Evolutionary conservation across 2,113 vertebrate genomes (phyloP).

Genomic region (Sterna hirundo): DNA sequence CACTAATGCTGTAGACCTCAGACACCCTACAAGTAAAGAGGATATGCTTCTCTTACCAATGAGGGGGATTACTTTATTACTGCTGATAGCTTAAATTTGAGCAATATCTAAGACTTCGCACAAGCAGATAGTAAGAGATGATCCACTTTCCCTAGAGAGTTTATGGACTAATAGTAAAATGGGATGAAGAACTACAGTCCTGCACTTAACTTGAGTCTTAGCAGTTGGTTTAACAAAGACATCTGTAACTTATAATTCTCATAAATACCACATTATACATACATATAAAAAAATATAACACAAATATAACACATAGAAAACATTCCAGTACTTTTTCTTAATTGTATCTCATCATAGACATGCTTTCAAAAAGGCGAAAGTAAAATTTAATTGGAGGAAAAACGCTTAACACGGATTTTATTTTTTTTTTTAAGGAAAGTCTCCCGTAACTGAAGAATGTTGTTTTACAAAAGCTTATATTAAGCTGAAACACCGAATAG

Average conservation of each 20-base stretch:
- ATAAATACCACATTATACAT: not conserved
- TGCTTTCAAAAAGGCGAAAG: not conserved
- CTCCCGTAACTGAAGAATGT: not conserved
- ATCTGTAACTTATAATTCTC: not conserved
- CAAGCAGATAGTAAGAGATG: not conserved
- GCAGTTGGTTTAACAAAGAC: not conserved
- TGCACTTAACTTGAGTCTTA: not conserved
- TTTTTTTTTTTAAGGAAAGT: not conserved
- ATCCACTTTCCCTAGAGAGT: not conserved
- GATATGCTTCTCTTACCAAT: not conserved
- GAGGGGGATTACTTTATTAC: not conserved
- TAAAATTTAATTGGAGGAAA: not conserved
- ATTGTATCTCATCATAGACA: not conserved
- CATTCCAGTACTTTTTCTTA: not conserved
- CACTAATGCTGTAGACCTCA: not conserved
- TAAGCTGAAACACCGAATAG: not conserved
- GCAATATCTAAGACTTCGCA: not conserved
- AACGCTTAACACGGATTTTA: not conserved
- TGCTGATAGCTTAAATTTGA: not conserved
- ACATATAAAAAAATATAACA: not conserved
- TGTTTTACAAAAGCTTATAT: not conserved
- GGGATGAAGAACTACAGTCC: not conserved
- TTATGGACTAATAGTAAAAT: not conserved
- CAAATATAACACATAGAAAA: not conserved
- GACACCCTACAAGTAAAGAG: not conserved